Conservation (phyloP, 2,113 vertebrate genomes). For the Tiliqua scincoides region DNA sequence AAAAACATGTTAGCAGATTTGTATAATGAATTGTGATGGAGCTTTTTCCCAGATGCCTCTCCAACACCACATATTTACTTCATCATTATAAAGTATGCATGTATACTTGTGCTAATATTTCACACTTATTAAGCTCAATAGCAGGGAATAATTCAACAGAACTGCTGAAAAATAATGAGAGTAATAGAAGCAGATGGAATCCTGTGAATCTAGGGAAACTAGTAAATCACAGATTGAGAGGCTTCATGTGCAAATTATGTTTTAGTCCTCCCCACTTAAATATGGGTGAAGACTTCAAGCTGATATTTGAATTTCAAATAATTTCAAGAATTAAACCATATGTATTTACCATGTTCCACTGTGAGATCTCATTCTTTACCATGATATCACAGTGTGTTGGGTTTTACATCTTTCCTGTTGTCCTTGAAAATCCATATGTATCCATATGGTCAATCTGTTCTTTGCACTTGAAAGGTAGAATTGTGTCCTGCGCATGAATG, state of each 20-base stretch:
- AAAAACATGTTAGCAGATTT: neutral
- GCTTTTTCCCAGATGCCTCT: neutral
- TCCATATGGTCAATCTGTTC: neutral
- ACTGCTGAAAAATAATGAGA: neutral
- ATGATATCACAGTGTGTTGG: neutral
- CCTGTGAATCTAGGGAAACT: neutral
- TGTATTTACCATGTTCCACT: neutral
- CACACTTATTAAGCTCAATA: neutral
- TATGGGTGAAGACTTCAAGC: neutral
- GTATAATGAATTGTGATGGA: neutral
- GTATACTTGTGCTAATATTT: neutral
- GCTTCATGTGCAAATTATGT: no score
- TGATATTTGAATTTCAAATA: neutral
- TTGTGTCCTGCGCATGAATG: neutral
- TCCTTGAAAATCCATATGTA: no score
- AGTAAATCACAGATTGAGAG: neutral
- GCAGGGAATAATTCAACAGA: neutral
- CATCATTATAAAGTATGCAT: neutral
- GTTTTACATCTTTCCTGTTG: neutral
- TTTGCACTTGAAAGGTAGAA: neutral
- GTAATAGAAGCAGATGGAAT: neutral
- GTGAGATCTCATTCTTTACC: neutral
- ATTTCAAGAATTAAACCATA: neutral
- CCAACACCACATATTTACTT: neutral
- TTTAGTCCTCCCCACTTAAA: neutral